Percentiles rank a stretch among this genome's conserved stretches.
phyloP scores from a whole-genome alignment of 2,113 vertebrate species.

The Jacana jacana region DNA sequence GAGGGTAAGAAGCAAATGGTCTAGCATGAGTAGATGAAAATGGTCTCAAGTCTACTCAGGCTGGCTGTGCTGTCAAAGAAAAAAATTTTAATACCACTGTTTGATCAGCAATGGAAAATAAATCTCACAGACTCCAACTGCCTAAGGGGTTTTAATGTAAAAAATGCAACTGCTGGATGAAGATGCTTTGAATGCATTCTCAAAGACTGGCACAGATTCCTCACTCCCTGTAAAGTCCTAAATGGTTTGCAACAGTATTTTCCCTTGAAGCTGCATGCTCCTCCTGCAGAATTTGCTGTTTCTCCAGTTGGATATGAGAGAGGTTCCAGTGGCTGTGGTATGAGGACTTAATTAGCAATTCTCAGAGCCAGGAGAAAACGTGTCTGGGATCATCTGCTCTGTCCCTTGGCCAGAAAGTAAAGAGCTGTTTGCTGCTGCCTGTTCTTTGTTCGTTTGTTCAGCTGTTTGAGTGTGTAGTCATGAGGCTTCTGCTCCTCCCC shows the following conservation, averaged over 20 bases:
- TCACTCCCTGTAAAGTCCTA: not conserved
- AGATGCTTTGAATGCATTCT: slow-evolving; percentile 1
- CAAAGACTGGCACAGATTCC: not conserved
- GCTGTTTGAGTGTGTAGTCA: not conserved
- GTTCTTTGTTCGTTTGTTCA: not conserved
- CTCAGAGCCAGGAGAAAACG: slow-evolving; percentile 18
- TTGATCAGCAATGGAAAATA: slow-evolving; percentile 27
- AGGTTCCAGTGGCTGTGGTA: not conserved
- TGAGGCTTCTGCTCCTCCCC: not conserved
- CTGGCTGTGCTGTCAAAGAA: slow-evolving; percentile 15
- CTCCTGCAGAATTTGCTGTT: not conserved
- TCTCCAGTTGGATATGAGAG: not conserved
- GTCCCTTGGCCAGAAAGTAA: not conserved
- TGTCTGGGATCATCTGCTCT: slow-evolving; percentile 3
- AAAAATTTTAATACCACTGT: not conserved
- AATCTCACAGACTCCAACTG: not conserved
- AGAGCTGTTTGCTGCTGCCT: not conserved
- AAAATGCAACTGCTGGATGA: slow-evolving; percentile 1
- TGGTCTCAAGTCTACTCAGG: not conserved
- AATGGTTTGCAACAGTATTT: not conserved
- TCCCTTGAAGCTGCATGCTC: not conserved
- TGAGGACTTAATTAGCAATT: not conserved
- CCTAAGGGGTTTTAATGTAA: slow-evolving; percentile 3
- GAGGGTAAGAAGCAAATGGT: slow-evolving; percentile 23
- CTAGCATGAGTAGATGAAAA: slow-evolving; percentile 38